Evolutionary conservation across 2,888 invertebrate genomes (phyloP).

Genomic region (Drosophila barbarae): DNA sequence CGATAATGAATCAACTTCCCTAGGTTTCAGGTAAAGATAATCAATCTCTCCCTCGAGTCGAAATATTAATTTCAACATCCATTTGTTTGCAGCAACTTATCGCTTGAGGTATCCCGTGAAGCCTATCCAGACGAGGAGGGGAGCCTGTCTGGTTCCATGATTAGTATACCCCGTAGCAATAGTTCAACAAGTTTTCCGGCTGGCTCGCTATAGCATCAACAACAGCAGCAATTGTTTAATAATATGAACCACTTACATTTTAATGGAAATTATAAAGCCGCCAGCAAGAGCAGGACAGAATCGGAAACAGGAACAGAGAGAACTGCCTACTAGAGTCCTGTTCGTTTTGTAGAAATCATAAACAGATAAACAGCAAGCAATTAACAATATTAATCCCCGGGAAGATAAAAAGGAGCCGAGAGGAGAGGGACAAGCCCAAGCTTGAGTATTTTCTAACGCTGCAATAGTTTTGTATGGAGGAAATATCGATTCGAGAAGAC

Average conservation of each 20-base stretch:
- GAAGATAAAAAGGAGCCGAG: slow-evolving; percentile 5
- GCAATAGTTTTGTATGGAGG: slow-evolving; percentile 45
- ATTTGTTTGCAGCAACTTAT: slow-evolving; percentile 86
- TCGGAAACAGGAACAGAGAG: slow-evolving; percentile 40
- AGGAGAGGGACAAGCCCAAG: slow-evolving; percentile 9
- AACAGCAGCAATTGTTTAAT: slow-evolving; percentile 56
- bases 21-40: slow-evolving; percentile 90
- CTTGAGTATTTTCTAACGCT: slow-evolving; percentile 49
- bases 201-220: slow-evolving; percentile 84
- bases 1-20: slow-evolving; percentile 94
- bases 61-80: not conserved
- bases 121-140: slow-evolving; percentile 94
- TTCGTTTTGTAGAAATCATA: slow-evolving; percentile 17
- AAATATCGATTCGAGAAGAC: slow-evolving; percentile 22
- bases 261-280: slow-evolving; percentile 76
- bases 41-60: not conserved
- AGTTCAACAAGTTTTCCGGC: slow-evolving; percentile 95
- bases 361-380: slow-evolving; percentile 22
- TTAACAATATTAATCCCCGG: slow-evolving; percentile 14
- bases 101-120: slow-evolving; percentile 94
- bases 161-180: slow-evolving; percentile 96
- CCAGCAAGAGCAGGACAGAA: slow-evolving; percentile 47
- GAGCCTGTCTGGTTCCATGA: slow-evolving; percentile 95
- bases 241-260: slow-evolving; percentile 70
- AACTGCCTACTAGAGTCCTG: slow-evolving; percentile 15